Evolutionary conservation across 2,797 vertebrate genomes (phyloP).

Genomic region (Tapirus indicus): DNA sequence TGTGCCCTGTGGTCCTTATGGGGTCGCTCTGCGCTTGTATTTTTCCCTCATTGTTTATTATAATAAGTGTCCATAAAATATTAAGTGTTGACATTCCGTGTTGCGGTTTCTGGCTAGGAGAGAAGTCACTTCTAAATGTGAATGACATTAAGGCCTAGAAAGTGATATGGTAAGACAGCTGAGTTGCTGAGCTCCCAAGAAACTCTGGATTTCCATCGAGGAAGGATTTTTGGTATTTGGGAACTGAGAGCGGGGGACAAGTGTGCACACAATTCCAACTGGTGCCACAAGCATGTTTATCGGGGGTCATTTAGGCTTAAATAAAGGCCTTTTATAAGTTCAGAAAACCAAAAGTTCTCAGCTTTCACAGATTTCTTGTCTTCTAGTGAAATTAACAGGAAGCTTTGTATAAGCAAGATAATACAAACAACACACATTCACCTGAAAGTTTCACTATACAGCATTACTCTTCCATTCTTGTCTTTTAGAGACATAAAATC

Average conservation of each 20-base stretch:
- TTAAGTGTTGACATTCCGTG: conserved; percentile 20
- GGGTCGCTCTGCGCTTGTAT: not conserved
- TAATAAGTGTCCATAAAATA: conserved; percentile 56
- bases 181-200: not conserved
- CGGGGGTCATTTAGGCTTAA: not conserved
- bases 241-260: not conserved
- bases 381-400: not conserved
- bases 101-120: conserved; percentile 9
- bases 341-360: not conserved
- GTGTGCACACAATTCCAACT: not conserved
- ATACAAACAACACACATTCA: not conserved
- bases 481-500: not conserved
- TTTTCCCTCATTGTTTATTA: conserved; percentile 51
- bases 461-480: not conserved
- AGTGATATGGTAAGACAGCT: not conserved
- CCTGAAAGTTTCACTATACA: not conserved
- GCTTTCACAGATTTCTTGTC: not conserved
- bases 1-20: conserved; percentile 36
- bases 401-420: not conserved
- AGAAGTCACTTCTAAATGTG: conserved; percentile 37
- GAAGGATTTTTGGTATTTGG: not conserved
- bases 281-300: not conserved
- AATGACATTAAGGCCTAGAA: conserved; percentile 10
- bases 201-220: not conserved
- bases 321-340: not conserved